phyloP scores from a whole-genome alignment of 2,888 invertebrate species.

The Epicampocera succincta region DNA sequence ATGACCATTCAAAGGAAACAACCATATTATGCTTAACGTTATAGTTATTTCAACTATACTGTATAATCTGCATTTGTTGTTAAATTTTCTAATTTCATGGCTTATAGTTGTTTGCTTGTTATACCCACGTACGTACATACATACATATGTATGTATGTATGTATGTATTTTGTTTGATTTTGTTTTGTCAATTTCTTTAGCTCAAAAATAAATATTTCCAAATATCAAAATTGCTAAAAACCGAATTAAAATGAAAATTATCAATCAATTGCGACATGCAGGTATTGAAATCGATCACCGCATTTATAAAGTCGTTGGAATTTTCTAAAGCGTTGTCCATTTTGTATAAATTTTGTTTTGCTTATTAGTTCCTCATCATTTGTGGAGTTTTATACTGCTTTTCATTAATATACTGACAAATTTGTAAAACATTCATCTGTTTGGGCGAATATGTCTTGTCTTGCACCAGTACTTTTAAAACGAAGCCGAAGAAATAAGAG shows the following conservation, averaged over 20 bases:
- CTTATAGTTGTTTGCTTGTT: too few relatives aligned
- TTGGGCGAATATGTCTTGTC: not conserved
- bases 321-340: conserved; percentile 63
- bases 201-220: conserved; percentile 66
- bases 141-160: too few relatives aligned
- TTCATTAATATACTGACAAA: too few relatives aligned
- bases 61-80: too few relatives aligned
- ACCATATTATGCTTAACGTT: too few relatives aligned
- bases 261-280: conserved; percentile 63
- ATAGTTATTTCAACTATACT: too few relatives aligned
- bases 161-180: not conserved
- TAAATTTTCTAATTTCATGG: too few relatives aligned
- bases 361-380: conserved; percentile 13
- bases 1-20: too few relatives aligned
- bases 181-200: conserved; percentile 19
- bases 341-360: not conserved
- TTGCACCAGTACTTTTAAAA: not conserved
- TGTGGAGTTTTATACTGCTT: too few relatives aligned
- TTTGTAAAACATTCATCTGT: not conserved
- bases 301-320: conserved; percentile 61
- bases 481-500: too few relatives aligned
- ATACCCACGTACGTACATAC: too few relatives aligned
- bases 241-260: conserved; percentile 56
- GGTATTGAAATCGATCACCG: conserved; percentile 59
- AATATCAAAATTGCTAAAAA: conserved; percentile 55